A percentile compares a stretch with the other conserved stretches of the same genome.
These are phyloP conservation scores for Notolabrus celidotus DNA, from an alignment of 2,797 vertebrate species.

Conservation along the genomic window DNA sequence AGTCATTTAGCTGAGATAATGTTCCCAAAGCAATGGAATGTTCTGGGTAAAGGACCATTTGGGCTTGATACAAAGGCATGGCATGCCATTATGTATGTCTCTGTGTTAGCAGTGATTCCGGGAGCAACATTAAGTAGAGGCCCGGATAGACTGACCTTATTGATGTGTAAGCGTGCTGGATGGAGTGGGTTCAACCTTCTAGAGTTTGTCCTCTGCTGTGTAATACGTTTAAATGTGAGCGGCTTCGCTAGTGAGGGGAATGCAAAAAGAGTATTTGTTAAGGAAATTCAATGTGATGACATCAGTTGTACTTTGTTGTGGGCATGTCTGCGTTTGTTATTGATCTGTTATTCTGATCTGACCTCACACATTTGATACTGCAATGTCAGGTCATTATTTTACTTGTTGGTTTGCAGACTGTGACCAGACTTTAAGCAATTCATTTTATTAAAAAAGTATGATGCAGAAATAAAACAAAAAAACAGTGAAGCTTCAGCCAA, in stretches of 20 bases:
- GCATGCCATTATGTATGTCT: slow-evolving; percentile 8
- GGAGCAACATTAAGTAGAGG: neutral
- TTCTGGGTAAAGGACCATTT: slow-evolving; percentile 4
- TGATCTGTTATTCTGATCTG: slow-evolving; percentile 6
- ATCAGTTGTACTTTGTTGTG: slow-evolving; percentile 1
- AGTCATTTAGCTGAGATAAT: slow-evolving; percentile 13
- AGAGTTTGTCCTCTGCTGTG: slow-evolving; percentile 12
- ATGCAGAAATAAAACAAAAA: no score
- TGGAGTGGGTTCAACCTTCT: slow-evolving; percentile 9
- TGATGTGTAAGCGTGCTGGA: slow-evolving; percentile 41
- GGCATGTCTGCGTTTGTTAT: neutral
- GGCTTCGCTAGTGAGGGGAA: slow-evolving; percentile 18
- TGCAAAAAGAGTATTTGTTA: neutral
- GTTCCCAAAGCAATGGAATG: slow-evolving; percentile 15
- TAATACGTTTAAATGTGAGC: neutral
- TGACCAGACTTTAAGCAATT: slow-evolving; percentile 11
- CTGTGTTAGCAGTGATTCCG: slow-evolving; percentile 12
- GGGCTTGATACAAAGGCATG: neutral
- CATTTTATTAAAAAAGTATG: neutral
- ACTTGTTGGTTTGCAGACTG: neutral
- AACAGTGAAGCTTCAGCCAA: no score
- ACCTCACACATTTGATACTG: slow-evolving; percentile 1
- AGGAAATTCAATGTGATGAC: slow-evolving; percentile 8
- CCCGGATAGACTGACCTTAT: slow-evolving; percentile 51
- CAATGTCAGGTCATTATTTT: neutral